Percentiles rank a stretch among this genome's conserved stretches.
These are phyloP conservation scores for Lycorma delicatula DNA, from an alignment of 1,140 invertebrate genomes.

Conservation along the genomic window DNA sequence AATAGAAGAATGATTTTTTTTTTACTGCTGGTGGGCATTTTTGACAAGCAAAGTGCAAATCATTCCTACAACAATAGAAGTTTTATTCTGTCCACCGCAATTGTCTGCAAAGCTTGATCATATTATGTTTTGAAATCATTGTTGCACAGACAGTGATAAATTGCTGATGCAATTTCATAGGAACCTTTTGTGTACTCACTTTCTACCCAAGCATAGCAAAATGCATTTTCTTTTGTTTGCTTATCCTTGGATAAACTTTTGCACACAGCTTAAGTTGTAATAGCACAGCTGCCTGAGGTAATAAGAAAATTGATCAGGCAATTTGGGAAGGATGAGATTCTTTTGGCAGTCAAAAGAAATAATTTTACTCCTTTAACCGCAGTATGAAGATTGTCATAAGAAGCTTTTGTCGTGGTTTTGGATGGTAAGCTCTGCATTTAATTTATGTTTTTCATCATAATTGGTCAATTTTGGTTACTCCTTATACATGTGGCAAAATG, in stretches of 20 bases:
- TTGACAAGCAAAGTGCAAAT: conserved; percentile 23
- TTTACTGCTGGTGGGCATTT: conserved; percentile 18
- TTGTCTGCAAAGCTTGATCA: conserved; percentile 15
- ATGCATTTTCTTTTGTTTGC: conserved; percentile 24
- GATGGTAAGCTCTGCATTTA: background rate
- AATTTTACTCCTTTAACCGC: background rate
- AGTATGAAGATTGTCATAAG: background rate
- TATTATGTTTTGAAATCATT: conserved; percentile 8
- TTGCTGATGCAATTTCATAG: conserved; percentile 30
- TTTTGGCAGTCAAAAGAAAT: conserved; percentile 38
- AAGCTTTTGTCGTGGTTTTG: background rate
- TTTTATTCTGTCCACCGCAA: conserved; percentile 19
- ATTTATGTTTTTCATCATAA: background rate
- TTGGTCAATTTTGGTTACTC: background rate
- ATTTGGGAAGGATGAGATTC: conserved; percentile 33
- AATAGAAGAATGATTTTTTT: conserved; percentile 29
- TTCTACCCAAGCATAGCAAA: conserved; percentile 32
- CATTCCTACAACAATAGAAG: conserved; percentile 20
- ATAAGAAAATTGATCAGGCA: conserved; percentile 33
- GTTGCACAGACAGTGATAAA: conserved; percentile 23
- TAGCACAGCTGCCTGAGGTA: conserved; percentile 25
- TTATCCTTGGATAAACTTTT: conserved; percentile 29
- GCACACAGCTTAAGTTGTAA: conserved; percentile 34
- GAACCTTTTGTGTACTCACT: conserved; percentile 28
- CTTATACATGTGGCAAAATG: background rate